Evolutionary conservation across 2,888 invertebrate genomes (phyloP).

Genomic region (Fissipunctia ypsillon): DNA sequence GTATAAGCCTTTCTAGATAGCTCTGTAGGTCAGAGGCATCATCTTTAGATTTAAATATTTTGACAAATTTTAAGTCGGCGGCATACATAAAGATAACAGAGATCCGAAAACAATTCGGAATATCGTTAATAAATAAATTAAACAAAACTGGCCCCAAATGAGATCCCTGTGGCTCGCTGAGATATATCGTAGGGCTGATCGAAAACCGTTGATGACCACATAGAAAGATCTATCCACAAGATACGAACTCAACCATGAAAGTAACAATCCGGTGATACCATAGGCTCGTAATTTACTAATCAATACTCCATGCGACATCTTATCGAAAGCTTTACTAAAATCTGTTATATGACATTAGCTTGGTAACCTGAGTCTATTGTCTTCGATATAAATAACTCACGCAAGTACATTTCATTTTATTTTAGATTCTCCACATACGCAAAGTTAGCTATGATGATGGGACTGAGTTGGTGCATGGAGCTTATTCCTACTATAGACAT

Average conservation of each 20-base stretch:
- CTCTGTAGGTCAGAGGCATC: neutral
- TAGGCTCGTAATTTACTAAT: no score
- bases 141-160: neutral
- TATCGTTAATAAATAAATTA: neutral
- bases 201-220: neutral
- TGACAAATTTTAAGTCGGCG: neutral
- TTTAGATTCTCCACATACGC: constrained; percentile 69
- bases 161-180: neutral
- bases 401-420: neutral
- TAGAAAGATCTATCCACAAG: no score
- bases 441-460: constrained; percentile 72
- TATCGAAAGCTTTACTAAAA: neutral
- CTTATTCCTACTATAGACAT: constrained; percentile 29
- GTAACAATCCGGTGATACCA: no score
- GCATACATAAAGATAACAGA: neutral
- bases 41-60: neutral
- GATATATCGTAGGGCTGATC: neutral
- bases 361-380: neutral
- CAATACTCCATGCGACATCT: no score
- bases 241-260: no score
- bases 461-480: constrained; percentile 74
- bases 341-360: neutral
- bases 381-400: neutral
- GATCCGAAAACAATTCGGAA: neutral
- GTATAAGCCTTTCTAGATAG: neutral